Percentiles rank a stretch among this genome's conserved stretches.
These are phyloP conservation scores for Bedellia somnulentella DNA, from an alignment of 2,888 invertebrate genomes.

Conservation along the genomic window DNA sequence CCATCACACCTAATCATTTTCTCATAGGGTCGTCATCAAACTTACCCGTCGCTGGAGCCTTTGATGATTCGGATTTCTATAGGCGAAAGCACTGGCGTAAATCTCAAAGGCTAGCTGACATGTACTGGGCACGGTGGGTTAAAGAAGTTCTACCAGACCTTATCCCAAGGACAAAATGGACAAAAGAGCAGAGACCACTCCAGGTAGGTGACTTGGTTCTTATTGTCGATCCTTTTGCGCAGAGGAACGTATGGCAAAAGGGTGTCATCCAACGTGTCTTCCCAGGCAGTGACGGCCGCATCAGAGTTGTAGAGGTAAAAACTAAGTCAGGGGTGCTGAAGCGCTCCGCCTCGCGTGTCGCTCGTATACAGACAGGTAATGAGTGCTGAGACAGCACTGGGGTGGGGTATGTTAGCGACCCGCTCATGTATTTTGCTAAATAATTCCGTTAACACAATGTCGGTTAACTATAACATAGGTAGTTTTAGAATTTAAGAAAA, in stretches of 20 bases:
- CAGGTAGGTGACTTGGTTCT: slow-evolving; percentile 8
- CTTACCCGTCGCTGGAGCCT: not conserved
- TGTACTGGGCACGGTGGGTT: slow-evolving; percentile 9
- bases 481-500: no score
- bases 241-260: slow-evolving; percentile 6
- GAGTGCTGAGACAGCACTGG: slow-evolving; percentile 5
- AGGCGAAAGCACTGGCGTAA: slow-evolving; percentile 7
- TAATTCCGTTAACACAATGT: no score
- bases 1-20: slow-evolving; percentile 2
- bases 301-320: slow-evolving; percentile 7
- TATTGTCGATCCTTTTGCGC: slow-evolving; percentile 4
- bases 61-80: slow-evolving; percentile 3
- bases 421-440: no score
- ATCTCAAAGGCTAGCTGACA: slow-evolving; percentile 8
- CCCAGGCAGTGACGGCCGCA: slow-evolving; percentile 5
- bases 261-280: slow-evolving; percentile 1
- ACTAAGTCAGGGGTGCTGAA: slow-evolving; percentile 4
- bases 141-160: slow-evolving; percentile 8
- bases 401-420: no score
- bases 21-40: not conserved
- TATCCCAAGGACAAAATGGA: slow-evolving; percentile 7
- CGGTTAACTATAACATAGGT: no score
- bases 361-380: not conserved
- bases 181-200: slow-evolving; percentile 2
- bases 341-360: slow-evolving; percentile 7